Conservation (phyloP, 1,140 invertebrate species). For the Apis dorsata region DNA sequence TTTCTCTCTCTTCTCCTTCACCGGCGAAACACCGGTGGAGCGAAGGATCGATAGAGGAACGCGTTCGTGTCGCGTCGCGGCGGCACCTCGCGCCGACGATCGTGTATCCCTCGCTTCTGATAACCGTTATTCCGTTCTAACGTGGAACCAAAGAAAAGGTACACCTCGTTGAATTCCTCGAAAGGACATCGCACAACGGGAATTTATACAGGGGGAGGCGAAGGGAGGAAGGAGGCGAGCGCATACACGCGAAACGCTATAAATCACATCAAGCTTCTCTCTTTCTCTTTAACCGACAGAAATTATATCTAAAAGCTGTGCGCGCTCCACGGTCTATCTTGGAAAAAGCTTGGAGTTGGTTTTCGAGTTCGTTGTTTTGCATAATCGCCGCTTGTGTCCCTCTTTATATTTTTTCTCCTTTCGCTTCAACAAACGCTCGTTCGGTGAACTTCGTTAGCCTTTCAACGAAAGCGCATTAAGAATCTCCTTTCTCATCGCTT, state of each 20-base stretch:
- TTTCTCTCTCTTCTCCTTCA: slow-evolving; percentile 65
- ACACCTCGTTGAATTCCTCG: neutral
- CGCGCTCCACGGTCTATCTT: neutral
- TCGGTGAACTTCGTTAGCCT: slow-evolving; percentile 31
- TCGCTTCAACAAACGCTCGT: slow-evolving; percentile 1
- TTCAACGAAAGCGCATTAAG: slow-evolving; percentile 9
- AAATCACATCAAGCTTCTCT: slow-evolving; percentile 17
- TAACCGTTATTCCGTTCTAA: slow-evolving; percentile 55
- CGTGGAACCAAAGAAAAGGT: neutral
- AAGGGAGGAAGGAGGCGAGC: neutral
- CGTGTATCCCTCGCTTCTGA: slow-evolving; percentile 53
- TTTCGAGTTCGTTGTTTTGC: slow-evolving; percentile 19
- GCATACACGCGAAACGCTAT: neutral
- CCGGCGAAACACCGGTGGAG: slow-evolving; percentile 59
- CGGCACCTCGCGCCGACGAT: slow-evolving; percentile 36
- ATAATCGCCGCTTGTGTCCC: slow-evolving; percentile 9
- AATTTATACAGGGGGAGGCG: slow-evolving; percentile 4
- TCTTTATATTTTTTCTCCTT: neutral
- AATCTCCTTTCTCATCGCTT: neutral
- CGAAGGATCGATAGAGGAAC: slow-evolving; percentile 67
- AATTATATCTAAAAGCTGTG: slow-evolving; percentile 13
- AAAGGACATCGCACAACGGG: slow-evolving; percentile 24
- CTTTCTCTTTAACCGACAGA: neutral
- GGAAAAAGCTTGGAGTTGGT: neutral
- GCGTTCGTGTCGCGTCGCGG: slow-evolving; percentile 52